Evolutionary conservation across 2,888 invertebrate genomes (phyloP).

Genomic region (Baccha elongata): DNA sequence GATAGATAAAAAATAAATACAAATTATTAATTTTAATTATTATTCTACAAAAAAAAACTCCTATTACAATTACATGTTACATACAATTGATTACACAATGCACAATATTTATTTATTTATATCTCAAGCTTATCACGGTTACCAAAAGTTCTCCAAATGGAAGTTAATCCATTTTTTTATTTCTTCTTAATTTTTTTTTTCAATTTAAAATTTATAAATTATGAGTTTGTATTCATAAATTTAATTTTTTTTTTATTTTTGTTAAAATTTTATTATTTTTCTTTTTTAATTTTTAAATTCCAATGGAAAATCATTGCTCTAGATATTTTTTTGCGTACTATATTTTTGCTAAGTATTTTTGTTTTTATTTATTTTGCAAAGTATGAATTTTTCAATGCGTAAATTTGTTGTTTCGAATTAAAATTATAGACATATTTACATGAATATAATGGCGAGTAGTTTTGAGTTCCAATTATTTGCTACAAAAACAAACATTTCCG

Average conservation of each 20-base stretch:
- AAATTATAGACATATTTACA: slow-evolving; percentile 71
- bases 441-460: slow-evolving; percentile 71
- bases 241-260: slow-evolving; percentile 31
- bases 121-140: slow-evolving; percentile 70
- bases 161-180: slow-evolving; percentile 32
- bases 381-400: slow-evolving; percentile 31
- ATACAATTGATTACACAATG: slow-evolving; percentile 67
- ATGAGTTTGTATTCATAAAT: slow-evolving; percentile 48
- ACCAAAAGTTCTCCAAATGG: slow-evolving; percentile 43
- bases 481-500: slow-evolving; percentile 53
- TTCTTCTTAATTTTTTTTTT: slow-evolving; percentile 7
- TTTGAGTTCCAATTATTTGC: slow-evolving; percentile 70
- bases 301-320: slow-evolving; percentile 62
- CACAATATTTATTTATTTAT: slow-evolving; percentile 49
- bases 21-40: slow-evolving; percentile 43
- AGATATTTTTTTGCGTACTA: slow-evolving; percentile 37
- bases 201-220: slow-evolving; percentile 42
- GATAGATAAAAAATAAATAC: slow-evolving; percentile 65
- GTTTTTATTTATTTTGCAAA: slow-evolving; percentile 30
- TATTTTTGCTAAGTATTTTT: slow-evolving; percentile 44
- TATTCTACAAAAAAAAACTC: slow-evolving; percentile 58
- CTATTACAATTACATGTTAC: slow-evolving; percentile 63
- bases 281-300: slow-evolving; percentile 47
- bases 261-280: no score
- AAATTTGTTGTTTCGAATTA: slow-evolving; percentile 34